Conservation (phyloP, 2,797 vertebrate species). For the Anabas testudineus region DNA sequence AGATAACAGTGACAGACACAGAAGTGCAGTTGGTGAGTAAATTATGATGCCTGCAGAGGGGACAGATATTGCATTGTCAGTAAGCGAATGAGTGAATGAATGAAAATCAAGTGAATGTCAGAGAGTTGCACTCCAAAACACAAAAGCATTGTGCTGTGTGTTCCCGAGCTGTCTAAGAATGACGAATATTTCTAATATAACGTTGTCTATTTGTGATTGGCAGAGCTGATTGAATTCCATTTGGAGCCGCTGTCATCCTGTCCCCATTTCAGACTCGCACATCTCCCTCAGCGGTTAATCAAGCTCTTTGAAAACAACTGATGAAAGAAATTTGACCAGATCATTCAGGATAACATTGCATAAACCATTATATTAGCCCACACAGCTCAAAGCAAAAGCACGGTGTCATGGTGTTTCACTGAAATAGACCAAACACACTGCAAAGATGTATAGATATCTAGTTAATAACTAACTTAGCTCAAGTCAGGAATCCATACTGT, state of each 20-base stretch:
- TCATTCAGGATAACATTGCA: slow-evolving; percentile 60
- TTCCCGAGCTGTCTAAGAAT: slow-evolving; percentile 46
- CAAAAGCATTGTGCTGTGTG: not conserved
- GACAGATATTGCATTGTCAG: slow-evolving; percentile 1
- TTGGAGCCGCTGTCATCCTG: slow-evolving; percentile 60
- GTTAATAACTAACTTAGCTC: not conserved
- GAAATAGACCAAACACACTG: slow-evolving; percentile 10
- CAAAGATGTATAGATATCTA: slow-evolving; percentile 1
- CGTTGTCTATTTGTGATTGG: slow-evolving; percentile 66
- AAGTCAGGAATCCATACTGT: slow-evolving; percentile 14
- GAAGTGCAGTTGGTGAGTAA: slow-evolving; percentile 23
- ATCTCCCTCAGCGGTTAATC: slow-evolving; percentile 64
- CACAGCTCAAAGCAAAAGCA: slow-evolving; percentile 34
- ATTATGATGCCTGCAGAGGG: slow-evolving; percentile 22
- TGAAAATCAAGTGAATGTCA: slow-evolving; percentile 6
- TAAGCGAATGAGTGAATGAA: slow-evolving; percentile 31
- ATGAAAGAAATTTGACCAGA: slow-evolving; percentile 72
- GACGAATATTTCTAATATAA: slow-evolving; percentile 65
- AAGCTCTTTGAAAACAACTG: slow-evolving; percentile 63
- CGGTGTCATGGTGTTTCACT: slow-evolving; percentile 18
- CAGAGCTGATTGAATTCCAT: slow-evolving; percentile 69
- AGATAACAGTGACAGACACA: slow-evolving; percentile 26
- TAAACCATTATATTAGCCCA: slow-evolving; percentile 58
- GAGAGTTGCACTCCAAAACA: not conserved
- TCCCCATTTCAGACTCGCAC: slow-evolving; percentile 62